phyloP scores from a whole-genome alignment of 2,888 invertebrate genomes.

The Drosophila setosimentum region DNA sequence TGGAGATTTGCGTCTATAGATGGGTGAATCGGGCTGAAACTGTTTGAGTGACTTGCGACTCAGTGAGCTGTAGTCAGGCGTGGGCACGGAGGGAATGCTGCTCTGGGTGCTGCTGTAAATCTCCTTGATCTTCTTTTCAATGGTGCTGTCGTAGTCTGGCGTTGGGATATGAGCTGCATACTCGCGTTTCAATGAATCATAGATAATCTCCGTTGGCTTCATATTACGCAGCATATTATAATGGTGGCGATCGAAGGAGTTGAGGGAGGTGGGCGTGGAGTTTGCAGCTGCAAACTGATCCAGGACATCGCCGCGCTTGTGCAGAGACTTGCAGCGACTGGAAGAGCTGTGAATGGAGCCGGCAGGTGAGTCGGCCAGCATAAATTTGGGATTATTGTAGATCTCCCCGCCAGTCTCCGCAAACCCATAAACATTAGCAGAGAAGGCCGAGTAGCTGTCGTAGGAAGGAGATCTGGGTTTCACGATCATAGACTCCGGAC shows the following conservation, averaged over 20 bases:
- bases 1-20: conserved; percentile 84
- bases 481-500: conserved; percentile 28
- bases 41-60: conserved; percentile 84
- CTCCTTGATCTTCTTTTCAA: conserved; percentile 84
- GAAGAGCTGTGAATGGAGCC: conserved; percentile 80
- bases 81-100: conserved; percentile 84
- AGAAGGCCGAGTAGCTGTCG: conserved; percentile 70
- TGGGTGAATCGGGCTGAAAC: conserved; percentile 85
- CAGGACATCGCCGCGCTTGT: conserved; percentile 79
- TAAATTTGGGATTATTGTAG: conserved; percentile 85
- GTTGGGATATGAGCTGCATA: conserved; percentile 83
- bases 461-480: conserved; percentile 53
- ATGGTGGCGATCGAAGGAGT: conserved; percentile 82
- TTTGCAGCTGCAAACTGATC: conserved; percentile 84
- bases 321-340: conserved; percentile 76
- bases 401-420: conserved; percentile 83
- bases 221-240: conserved; percentile 84
- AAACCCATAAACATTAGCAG: conserved; percentile 77
- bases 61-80: conserved; percentile 85
- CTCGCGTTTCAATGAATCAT: conserved; percentile 88
- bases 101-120: conserved; percentile 84
- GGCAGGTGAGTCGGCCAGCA: conserved; percentile 82
- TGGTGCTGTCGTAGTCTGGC: conserved; percentile 85
- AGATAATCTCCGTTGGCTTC: conserved; percentile 87
- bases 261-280: conserved; percentile 77